Percentiles rank a stretch among this genome's conserved stretches.
Evolutionary conservation across 2,888 invertebrate species (phyloP).

Genomic region (Pseudeuparius sepicola): DNA sequence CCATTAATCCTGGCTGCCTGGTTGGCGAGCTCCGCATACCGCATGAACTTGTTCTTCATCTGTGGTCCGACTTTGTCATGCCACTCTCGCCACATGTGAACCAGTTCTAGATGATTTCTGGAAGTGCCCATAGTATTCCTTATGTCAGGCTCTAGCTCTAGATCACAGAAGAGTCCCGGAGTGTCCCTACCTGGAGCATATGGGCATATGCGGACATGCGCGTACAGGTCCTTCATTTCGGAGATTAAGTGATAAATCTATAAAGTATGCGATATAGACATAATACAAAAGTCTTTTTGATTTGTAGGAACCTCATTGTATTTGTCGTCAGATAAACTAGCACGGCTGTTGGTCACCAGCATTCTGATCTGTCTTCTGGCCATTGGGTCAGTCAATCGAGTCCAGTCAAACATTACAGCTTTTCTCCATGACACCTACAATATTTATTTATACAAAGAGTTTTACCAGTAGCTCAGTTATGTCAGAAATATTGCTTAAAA

Average conservation of each 20-base stretch:
- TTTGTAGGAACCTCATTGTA: slow-evolving; percentile 51
- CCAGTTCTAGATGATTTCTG: slow-evolving; percentile 61
- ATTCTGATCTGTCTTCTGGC: slow-evolving; percentile 59
- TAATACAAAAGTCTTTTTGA: slow-evolving; percentile 6
- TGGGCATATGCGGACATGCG: slow-evolving; percentile 61
- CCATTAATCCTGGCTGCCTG: slow-evolving; percentile 67
- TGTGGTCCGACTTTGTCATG: slow-evolving; percentile 69
- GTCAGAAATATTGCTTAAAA: too few relatives aligned
- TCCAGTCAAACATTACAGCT: slow-evolving; percentile 59
- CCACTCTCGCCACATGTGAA: slow-evolving; percentile 74
- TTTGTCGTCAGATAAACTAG: slow-evolving; percentile 65
- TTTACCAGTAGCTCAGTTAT: too few relatives aligned
- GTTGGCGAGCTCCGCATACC: slow-evolving; percentile 71
- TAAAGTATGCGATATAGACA: slow-evolving; percentile 31
- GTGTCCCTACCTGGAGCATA: slow-evolving; percentile 38
- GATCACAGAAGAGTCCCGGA: slow-evolving; percentile 47
- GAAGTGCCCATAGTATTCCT: slow-evolving; percentile 57
- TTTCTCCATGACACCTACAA: slow-evolving; percentile 66
- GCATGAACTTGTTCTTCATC: slow-evolving; percentile 63
- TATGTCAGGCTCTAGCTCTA: slow-evolving; percentile 55
- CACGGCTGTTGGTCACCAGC: slow-evolving; percentile 60
- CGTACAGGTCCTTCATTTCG: slow-evolving; percentile 72
- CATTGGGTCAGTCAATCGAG: slow-evolving; percentile 54
- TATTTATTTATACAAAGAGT: too few relatives aligned
- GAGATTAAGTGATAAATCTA: slow-evolving; percentile 61